phyloP scores from a whole-genome alignment of 2,113 vertebrate species.

The Picathartes gymnocephalus region DNA sequence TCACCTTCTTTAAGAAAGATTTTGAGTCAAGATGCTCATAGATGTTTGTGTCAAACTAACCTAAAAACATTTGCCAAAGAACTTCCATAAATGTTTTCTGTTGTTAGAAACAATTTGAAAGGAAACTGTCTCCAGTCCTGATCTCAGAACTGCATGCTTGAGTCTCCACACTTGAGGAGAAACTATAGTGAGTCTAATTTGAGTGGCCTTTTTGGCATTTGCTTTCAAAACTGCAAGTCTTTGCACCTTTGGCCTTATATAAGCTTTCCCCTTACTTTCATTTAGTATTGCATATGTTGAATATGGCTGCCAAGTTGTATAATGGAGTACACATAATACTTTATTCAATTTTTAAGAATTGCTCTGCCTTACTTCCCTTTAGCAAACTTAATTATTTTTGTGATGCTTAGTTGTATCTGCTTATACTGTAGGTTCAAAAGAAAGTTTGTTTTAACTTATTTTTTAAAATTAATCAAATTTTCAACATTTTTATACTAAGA shows the following conservation, averaged over 20 bases:
- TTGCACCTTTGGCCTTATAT: constrained; percentile 85
- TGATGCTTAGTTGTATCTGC: constrained; percentile 15
- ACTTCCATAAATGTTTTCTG: constrained; percentile 58
- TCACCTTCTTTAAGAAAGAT: constrained; percentile 48
- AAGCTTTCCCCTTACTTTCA: constrained; percentile 65
- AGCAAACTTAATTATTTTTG: constrained; percentile 22
- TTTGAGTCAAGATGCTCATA: constrained; percentile 60
- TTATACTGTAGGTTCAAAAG: constrained; percentile 13
- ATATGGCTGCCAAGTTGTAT: constrained; percentile 48
- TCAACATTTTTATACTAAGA: constrained; percentile 37
- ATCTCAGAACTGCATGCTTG: constrained; percentile 68
- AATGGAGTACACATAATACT: neutral
- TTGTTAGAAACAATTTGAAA: constrained; percentile 55
- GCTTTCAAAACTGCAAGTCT: constrained; percentile 72
- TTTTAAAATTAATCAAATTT: constrained; percentile 27
- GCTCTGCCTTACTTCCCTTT: constrained; percentile 49
- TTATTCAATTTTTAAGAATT: constrained; percentile 29
- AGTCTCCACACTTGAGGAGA: constrained; percentile 65
- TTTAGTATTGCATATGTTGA: constrained; percentile 16
- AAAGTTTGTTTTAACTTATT: constrained; percentile 28
- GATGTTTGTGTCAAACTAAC: constrained; percentile 69
- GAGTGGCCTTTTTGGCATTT: constrained; percentile 68
- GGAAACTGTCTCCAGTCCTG: constrained; percentile 42
- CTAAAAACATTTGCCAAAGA: constrained; percentile 81
- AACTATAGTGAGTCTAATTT: constrained; percentile 68